Conservation (phyloP, 92 coral and sea anemone species). For the Plumapathes pennacea region DNA sequence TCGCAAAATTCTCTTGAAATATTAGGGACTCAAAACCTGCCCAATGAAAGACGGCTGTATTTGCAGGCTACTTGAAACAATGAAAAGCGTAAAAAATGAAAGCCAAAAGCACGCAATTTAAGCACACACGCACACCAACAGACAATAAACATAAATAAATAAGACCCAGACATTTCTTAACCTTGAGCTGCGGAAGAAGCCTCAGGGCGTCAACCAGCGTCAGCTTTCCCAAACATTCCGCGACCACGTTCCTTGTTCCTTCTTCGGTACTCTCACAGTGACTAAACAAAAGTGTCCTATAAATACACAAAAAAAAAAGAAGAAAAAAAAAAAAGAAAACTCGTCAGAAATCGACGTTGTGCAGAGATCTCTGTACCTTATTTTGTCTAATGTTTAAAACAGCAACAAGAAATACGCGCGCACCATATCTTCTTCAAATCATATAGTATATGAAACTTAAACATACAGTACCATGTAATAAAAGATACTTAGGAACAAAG, state of each 20-base stretch:
- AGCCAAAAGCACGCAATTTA: too few relatives aligned
- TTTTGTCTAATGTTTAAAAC: too few relatives aligned
- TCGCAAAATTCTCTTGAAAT: too few relatives aligned
- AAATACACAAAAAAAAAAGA: too few relatives aligned
- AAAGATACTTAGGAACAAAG: too few relatives aligned
- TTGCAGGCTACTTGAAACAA: too few relatives aligned
- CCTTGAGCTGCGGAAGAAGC: slow-evolving; percentile 88
- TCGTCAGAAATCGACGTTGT: too few relatives aligned
- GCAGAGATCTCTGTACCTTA: too few relatives aligned
- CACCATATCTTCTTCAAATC: not conserved
- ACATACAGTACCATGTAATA: not conserved
- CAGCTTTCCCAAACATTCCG: slow-evolving; percentile 96
- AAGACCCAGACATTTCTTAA: slow-evolving; percentile 4
- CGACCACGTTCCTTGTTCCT: slow-evolving; percentile 96
- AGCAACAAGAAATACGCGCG: not conserved
- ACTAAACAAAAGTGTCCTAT: slow-evolving; percentile 87
- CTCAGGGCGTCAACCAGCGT: slow-evolving; percentile 88
- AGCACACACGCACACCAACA: not conserved
- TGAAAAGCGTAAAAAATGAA: not conserved
- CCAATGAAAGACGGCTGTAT: too few relatives aligned
- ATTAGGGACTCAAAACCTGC: too few relatives aligned
- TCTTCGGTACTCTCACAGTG: slow-evolving; percentile 99
- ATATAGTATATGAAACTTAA: not conserved
- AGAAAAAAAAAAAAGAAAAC: too few relatives aligned
- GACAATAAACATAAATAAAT: not conserved